Evolutionary conservation across 2,113 vertebrate species (phyloP).

Genomic region (Cyprinodon variegatus): DNA sequence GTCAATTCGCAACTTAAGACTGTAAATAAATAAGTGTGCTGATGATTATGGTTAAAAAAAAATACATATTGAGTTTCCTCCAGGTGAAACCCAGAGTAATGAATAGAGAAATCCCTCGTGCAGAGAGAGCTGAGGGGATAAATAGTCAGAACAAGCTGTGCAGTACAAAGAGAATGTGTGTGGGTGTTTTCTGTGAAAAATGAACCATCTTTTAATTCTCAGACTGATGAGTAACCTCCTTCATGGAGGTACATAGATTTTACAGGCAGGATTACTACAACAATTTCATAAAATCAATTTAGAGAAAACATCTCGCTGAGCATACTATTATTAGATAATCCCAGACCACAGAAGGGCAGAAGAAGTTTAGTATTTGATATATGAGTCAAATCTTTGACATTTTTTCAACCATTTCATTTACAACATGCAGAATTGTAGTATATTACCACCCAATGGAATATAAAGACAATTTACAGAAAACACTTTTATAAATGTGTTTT

Average conservation of each 20-base stretch:
- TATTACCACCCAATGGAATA: not conserved
- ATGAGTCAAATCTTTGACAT: not conserved
- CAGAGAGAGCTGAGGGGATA: slow-evolving; percentile 3
- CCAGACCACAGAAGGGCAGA: not conserved
- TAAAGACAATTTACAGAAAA: not conserved
- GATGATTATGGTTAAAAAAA: too few species aligned
- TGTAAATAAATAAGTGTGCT: too few species aligned
- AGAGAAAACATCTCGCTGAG: not conserved
- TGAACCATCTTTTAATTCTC: slow-evolving; percentile 37
- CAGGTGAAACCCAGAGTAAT: not conserved
- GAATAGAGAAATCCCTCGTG: slow-evolving; percentile 8
- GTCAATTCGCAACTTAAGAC: too few species aligned
- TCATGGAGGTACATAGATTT: not conserved
- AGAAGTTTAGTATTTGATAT: not conserved
- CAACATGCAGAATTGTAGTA: not conserved
- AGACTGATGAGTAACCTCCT: slow-evolving; percentile 23
- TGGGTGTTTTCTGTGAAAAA: slow-evolving; percentile 53
- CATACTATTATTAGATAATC: not conserved
- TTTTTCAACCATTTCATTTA: not conserved
- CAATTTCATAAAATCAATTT: not conserved
- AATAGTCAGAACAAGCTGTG: slow-evolving; percentile 34
- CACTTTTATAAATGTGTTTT: not conserved
- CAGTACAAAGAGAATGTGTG: slow-evolving; percentile 36
- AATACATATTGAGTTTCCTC: not conserved
- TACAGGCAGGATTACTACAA: slow-evolving; percentile 3